Evolutionary conservation across 2,113 vertebrate genomes (phyloP).

Genomic region (Pterocles burchelli): DNA sequence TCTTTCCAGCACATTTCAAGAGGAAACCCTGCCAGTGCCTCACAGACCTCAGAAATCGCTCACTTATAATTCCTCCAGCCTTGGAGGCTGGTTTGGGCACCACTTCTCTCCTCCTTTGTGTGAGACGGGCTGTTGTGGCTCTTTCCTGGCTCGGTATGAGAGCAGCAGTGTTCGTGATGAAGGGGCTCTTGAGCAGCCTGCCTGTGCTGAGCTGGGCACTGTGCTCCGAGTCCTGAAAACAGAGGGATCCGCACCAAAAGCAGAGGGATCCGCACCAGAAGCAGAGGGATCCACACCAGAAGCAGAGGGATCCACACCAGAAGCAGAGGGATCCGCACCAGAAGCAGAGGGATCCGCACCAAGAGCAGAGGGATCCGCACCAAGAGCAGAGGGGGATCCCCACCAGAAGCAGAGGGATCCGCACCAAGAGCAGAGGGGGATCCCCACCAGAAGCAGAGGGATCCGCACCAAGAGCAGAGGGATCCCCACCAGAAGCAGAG

Average conservation of each 20-base stretch:
- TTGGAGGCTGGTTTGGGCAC: neutral
- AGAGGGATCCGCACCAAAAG: neutral
- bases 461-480: no score
- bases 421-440: no score
- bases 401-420: no score
- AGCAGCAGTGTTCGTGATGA: neutral
- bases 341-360: no score
- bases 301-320: no score
- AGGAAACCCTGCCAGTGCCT: neutral
- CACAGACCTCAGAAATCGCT: neutral
- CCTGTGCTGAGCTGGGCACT: neutral
- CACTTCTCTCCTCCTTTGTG: neutral
- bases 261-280: neutral
- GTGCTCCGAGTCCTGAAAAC: neutral
- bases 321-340: no score
- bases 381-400: no score
- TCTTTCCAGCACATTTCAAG: neutral
- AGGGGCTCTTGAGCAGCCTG: neutral
- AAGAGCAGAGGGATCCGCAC: no score
- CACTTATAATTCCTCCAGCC: neutral
- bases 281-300: no score
- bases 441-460: no score
- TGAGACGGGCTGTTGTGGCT: neutral
- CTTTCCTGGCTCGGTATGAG: neutral
- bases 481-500: no score